A percentile compares a stretch with the other conserved stretches of the same genome.
Evolutionary conservation across 1,140 invertebrate genomes (phyloP).

Genomic region (Dendrolimus punctatus): DNA sequence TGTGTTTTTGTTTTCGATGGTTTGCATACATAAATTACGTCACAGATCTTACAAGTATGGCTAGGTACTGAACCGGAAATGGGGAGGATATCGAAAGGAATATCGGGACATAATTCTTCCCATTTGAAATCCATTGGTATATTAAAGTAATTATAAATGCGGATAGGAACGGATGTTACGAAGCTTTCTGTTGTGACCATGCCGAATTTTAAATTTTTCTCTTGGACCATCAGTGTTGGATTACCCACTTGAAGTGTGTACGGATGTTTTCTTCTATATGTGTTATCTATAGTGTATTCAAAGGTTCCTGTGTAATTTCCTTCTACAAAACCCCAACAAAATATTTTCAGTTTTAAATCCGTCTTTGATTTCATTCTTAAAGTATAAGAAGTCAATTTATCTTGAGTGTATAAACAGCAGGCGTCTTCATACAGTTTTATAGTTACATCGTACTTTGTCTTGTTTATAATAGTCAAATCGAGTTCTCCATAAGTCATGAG

Average conservation of each 20-base stretch:
- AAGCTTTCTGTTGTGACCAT: conserved; percentile 58
- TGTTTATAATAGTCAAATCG: conserved; percentile 41
- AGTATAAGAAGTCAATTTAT: conserved; percentile 24
- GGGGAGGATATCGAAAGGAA: conserved; percentile 53
- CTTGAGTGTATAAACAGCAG: conserved; percentile 34
- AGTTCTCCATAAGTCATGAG: conserved; percentile 39
- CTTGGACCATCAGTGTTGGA: conserved; percentile 39
- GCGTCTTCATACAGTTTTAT: conserved; percentile 36
- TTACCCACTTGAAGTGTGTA: conserved; percentile 43
- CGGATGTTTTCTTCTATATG: conserved; percentile 34
- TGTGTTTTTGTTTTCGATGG: conserved; percentile 48
- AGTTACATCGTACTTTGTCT: conserved; percentile 36
- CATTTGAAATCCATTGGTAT: conserved; percentile 42
- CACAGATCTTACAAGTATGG: conserved; percentile 46
- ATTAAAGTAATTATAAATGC: conserved; percentile 53
- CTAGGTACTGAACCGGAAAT: conserved; percentile 30
- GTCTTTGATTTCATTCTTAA: conserved; percentile 31
- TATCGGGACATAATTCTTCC: conserved; percentile 34
- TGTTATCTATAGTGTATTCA: conserved; percentile 42
- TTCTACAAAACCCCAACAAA: conserved; percentile 34
- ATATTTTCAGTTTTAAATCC: conserved; percentile 30
- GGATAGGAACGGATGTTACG: conserved; percentile 46
- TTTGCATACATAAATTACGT: conserved; percentile 45
- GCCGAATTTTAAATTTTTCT: conserved; percentile 57
- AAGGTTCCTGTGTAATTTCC: conserved; percentile 35